Evolutionary conservation across 2,888 invertebrate genomes (phyloP), one percentile per base, ranked within the genome.

Genomic region (Polyploca ridens): DNA sequence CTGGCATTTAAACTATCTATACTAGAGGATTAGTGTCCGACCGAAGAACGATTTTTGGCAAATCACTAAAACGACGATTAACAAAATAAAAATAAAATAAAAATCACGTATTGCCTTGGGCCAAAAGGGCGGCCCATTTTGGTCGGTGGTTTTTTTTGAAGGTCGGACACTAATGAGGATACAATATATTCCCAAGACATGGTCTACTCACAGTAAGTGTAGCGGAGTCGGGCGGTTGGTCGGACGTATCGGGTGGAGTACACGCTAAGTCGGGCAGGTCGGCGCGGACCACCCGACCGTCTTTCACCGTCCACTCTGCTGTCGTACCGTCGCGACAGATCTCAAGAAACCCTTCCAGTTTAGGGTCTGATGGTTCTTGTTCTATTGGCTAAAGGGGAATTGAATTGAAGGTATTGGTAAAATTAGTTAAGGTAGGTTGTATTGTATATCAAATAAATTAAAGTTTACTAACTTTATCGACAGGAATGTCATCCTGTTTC

Each of bases 211-310:
- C 91, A 6, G 92, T 89, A 5, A 88, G 84, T 60, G 77, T 79
- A 8, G 75, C 70, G 57, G 81, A 76, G 66, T 87, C 88, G 7
- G 75, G 70, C 3, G 79, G 68, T 33, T 79, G 76, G 35, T 76
- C 73, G 33, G 69, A 62, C n/a, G 75, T 91, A 91, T 95, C 69
- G 90, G 96, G 96, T 49, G 96, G 96, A 14, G 96, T 95, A 79
- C 95, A 95, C 58, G 96, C 96, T 72, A 95, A 94, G 65, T 95
- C 94, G 4, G 95, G 95, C 74, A 95, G 86, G 76, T 95, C 94
- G 0, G 94, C 84, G 62, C 95, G 94, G 72, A 89, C 89, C 64
- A 93, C 92, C 0, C 95, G 91, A 0, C 94, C 94, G 72, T 95
- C 95, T 64, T 85, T 86, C 46, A 95, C 93, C 33, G 92, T 88